phyloP scores from a whole-genome alignment of 2,888 invertebrate species.

The Oxytorus armatus region DNA sequence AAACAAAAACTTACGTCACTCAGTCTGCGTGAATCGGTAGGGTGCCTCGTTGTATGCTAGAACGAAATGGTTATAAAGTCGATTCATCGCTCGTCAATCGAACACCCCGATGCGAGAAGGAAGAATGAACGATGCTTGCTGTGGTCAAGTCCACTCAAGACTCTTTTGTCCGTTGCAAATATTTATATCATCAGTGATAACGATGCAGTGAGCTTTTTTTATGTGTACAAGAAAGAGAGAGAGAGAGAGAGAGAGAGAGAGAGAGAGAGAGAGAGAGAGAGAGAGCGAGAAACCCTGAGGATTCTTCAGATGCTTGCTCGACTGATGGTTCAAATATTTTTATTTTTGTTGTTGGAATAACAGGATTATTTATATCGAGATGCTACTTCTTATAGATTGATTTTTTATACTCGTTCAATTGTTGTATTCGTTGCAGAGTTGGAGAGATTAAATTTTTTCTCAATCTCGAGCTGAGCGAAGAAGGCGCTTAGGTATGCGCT shows the following conservation, averaged over 20 bases:
- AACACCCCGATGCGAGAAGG: conserved; percentile 35
- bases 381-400: conserved; percentile 19
- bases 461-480: no score
- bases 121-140: conserved; percentile 51
- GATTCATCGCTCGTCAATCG: conserved; percentile 63
- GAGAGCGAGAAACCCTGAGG: conserved; percentile 3
- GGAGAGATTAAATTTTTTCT: no score
- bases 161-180: conserved; percentile 52
- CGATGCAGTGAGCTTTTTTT: conserved; percentile 32
- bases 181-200: conserved; percentile 59
- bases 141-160: conserved; percentile 31
- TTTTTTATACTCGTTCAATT: neutral
- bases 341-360: conserved; percentile 12
- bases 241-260: neutral
- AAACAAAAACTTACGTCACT: conserved; percentile 18
- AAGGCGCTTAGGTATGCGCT: no score
- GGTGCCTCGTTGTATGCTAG: conserved; percentile 48
- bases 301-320: conserved; percentile 25
- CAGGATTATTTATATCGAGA: conserved; percentile 14
- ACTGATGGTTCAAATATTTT: conserved; percentile 29
- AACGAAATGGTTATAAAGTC: conserved; percentile 49
- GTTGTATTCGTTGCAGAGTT: neutral
- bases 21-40: conserved; percentile 29
- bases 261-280: neutral
- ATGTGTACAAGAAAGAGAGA: neutral